These are phyloP conservation scores for Mirza zaza DNA, from an alignment of 2,113 vertebrate species.

Conservation along the genomic window DNA sequence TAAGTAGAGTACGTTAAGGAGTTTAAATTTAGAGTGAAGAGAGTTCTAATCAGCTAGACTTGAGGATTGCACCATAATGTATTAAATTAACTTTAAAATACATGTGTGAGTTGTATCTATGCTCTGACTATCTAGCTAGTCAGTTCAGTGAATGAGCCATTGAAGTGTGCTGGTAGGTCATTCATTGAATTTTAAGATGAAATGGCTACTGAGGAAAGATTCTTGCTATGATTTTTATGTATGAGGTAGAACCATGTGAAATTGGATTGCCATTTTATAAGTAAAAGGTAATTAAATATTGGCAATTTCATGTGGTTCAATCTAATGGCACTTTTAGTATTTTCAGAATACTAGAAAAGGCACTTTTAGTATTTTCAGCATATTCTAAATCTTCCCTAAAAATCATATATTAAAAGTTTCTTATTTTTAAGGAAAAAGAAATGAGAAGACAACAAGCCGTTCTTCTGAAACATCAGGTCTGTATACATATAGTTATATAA, in stretches of 20 bases:
- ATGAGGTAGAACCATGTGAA: neutral
- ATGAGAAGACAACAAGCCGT: conserved; percentile 94
- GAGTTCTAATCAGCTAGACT: neutral
- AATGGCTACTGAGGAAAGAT: neutral
- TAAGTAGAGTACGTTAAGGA: neutral
- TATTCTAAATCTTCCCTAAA: conserved; percentile 12
- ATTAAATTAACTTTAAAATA: neutral
- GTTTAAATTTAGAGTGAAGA: neutral
- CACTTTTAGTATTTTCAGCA: conserved; percentile 41
- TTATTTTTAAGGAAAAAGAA: conserved; percentile 93
- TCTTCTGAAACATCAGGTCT: conserved; percentile 96
- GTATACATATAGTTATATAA: conserved; percentile 51
- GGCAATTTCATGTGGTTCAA: neutral
- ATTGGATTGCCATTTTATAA: conserved; percentile 19
- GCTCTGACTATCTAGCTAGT: neutral
- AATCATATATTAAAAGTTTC: conserved; percentile 71
- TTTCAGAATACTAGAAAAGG: conserved; percentile 43
- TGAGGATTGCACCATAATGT: neutral
- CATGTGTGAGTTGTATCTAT: neutral
- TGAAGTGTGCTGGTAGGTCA: neutral
- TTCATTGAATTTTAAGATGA: conserved; percentile 43
- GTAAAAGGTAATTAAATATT: conserved; percentile 14
- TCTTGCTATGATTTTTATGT: neutral
- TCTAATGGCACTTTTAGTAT: neutral
- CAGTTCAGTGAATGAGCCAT: neutral